Base-by-base conservation (phyloP, 2,113 vertebrate genomes). In the Athene noctua region DNA sequence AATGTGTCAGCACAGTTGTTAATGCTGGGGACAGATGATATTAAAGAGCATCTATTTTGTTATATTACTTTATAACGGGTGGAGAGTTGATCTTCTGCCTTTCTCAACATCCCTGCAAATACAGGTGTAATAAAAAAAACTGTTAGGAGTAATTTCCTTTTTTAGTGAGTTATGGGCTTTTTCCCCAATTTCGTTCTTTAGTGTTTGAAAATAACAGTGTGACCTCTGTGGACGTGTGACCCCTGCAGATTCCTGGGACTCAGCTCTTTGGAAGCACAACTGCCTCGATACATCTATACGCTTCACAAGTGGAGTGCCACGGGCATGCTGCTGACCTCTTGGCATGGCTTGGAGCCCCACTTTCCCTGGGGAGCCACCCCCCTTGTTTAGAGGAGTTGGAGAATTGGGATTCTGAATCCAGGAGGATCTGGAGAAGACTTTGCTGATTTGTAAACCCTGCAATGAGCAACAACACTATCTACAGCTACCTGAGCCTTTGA, bases 181-280 rank as follows among this genome's bases (percentile, higher is more conserved):
- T 7, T 1, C 16, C 9, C 5, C 15, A 6, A 0, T 15, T 58
- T 78, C 5, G 8, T 6, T 38, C n/a, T 46, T 27, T 21, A 27
- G 47, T 8, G 67, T 66, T 70, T 70, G 72, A 21, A 25, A 52
- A 15, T 1, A 34, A 12, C 2, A 16, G 8, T 13, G 9, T 23
- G 25, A 0, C 1, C 14, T 51, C 30, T 42, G 77, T 13, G 32
- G 27, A 19, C 3, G 1, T 8, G 13, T 9, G 74, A 52, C 59
- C 44, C 14, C 32, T 80, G 58, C 54, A 32, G 32, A 15, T 21
- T 77, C 14, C 51, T 30, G 38, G 47, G 23, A 12, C 44, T 86
- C 36, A 13, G 27, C n/a, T 47, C 68, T 36, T 49, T 16, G 4
- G 4, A 2, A 77, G 42, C 47, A 11, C 8, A 67, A 5, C 40